A percentile compares a stretch with the other conserved stretches of the same genome.
phyloP scores from a whole-genome alignment of 2,888 invertebrate species.

The Euproctis similis region DNA sequence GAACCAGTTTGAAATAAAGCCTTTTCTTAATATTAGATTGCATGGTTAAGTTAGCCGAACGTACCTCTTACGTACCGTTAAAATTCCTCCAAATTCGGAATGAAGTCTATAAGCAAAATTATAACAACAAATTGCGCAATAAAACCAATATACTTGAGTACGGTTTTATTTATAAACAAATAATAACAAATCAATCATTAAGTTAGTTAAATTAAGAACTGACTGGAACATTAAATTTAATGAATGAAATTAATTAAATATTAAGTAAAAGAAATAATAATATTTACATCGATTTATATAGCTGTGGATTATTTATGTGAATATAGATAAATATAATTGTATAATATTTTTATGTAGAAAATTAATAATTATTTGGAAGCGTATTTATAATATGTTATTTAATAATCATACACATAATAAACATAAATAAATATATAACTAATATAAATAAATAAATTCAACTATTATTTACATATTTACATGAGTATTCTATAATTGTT shows the following conservation, averaged over 20 bases:
- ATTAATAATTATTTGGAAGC: background rate
- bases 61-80: too few species aligned
- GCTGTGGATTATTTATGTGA: constrained; percentile 16
- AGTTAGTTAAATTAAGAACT: constrained; percentile 15
- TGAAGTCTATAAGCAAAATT: too few species aligned
- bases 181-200: constrained; percentile 35
- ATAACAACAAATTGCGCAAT: too few species aligned
- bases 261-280: constrained; percentile 13
- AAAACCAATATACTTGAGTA: too few species aligned
- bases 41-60: too few species aligned
- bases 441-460: constrained; percentile 48
- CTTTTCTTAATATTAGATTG: too few species aligned
- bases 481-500: constrained; percentile 23
- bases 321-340: too few species aligned
- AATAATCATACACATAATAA: constrained; percentile 4
- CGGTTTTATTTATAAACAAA: constrained; percentile 55
- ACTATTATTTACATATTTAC: constrained; percentile 50
- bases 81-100: too few species aligned
- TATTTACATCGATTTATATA: constrained; percentile 43
- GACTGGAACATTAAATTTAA: constrained; percentile 19
- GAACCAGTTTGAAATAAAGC: too few species aligned
- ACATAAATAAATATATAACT: constrained; percentile 24
- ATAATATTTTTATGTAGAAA: too few species aligned
- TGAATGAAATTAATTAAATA: constrained; percentile 24
- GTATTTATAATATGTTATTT: constrained; percentile 6